Percentiles rank a stretch among this genome's conserved stretches.
These are phyloP conservation scores for Druon quercuslanigerum DNA, from an alignment of 1,140 invertebrate genomes.

Conservation along the genomic window DNA sequence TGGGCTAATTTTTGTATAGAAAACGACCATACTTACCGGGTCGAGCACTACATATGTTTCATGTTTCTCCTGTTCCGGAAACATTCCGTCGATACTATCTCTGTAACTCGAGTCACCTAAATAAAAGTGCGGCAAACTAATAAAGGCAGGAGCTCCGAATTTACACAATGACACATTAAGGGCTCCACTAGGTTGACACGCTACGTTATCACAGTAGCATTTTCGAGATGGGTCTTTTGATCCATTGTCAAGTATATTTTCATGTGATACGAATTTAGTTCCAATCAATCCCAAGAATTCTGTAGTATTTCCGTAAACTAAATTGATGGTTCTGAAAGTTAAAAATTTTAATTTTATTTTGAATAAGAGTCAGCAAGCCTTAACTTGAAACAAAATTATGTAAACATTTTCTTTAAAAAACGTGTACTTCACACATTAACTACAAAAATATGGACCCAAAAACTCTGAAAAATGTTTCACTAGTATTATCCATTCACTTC, in stretches of 20 bases:
- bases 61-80: constrained; percentile 82
- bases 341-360: neutral
- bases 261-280: constrained; percentile 78
- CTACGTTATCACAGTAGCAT: constrained; percentile 75
- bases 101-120: constrained; percentile 83
- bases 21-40: constrained; percentile 75
- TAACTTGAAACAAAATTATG: no score
- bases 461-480: no score
- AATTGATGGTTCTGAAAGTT: constrained; percentile 65
- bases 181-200: constrained; percentile 76
- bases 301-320: constrained; percentile 63
- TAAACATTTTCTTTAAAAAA: no score
- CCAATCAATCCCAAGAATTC: constrained; percentile 77
- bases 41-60: constrained; percentile 83
- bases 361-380: no score
- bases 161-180: constrained; percentile 84
- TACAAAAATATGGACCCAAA: no score
- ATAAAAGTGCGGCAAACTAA: constrained; percentile 92
- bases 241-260: constrained; percentile 82
- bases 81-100: constrained; percentile 81
- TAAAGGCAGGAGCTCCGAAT: constrained; percentile 85
- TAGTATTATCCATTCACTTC: no score
- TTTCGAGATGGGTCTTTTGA: constrained; percentile 77
- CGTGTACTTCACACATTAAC: no score
- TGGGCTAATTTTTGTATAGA: no score